Evolutionary conservation across 2,888 invertebrate genomes (phyloP).

Genomic region (Cosmopolites sordidus): DNA sequence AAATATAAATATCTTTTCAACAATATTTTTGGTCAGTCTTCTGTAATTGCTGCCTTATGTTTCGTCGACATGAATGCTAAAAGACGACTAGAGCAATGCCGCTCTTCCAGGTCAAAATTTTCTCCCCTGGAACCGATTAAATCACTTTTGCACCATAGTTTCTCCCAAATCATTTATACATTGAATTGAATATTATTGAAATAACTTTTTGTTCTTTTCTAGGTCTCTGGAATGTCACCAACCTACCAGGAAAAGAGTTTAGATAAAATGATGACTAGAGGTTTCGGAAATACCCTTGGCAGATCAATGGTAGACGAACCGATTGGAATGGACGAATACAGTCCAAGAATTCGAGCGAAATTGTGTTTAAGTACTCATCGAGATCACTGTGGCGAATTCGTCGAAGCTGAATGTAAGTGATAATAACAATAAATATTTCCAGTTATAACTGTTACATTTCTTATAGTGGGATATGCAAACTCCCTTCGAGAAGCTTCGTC

Average conservation of each 20-base stretch:
- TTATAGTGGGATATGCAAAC: slow-evolving; percentile 72
- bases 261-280: slow-evolving; percentile 56
- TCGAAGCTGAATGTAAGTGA: slow-evolving; percentile 79
- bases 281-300: slow-evolving; percentile 44
- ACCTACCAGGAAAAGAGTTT: slow-evolving; percentile 68
- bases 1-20: too few relatives aligned
- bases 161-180: too few relatives aligned
- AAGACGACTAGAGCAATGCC: too few relatives aligned
- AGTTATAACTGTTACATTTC: slow-evolving; percentile 6
- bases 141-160: too few relatives aligned
- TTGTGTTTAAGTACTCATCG: slow-evolving; percentile 72
- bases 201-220: too few relatives aligned
- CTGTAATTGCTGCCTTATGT: too few relatives aligned
- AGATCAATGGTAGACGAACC: slow-evolving; percentile 56
- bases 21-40: too few relatives aligned
- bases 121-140: too few relatives aligned
- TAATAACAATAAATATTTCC: background rate
- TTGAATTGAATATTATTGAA: too few relatives aligned
- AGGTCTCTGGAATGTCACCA: slow-evolving; percentile 63
- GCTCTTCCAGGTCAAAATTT: too few relatives aligned
- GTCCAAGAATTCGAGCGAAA: slow-evolving; percentile 70
- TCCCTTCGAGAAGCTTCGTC: slow-evolving; percentile 70
- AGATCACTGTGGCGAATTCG: slow-evolving; percentile 79
- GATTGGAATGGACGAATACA: slow-evolving; percentile 59
- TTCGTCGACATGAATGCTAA: too few relatives aligned